phyloP scores from a whole-genome alignment of 2,888 invertebrate species.

The Nomada goodeniana region DNA sequence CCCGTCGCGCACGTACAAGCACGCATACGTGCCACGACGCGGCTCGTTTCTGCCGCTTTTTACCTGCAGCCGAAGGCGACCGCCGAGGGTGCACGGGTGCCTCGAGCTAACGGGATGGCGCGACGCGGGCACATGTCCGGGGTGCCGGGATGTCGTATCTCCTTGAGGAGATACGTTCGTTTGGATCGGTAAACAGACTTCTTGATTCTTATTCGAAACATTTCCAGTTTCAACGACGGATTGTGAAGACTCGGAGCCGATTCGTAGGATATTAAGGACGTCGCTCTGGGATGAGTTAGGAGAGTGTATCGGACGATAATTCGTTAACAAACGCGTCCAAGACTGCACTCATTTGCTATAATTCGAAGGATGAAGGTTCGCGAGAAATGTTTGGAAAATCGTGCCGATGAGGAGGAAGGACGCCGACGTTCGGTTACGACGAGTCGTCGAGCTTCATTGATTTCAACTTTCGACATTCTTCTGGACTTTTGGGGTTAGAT shows the following conservation, averaged over 20 bases:
- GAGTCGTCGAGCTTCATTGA: neutral
- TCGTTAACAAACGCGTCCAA: no score
- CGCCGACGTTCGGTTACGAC: neutral
- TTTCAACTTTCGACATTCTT: neutral
- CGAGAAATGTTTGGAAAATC: neutral
- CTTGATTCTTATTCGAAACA: no score
- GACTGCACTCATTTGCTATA: no score
- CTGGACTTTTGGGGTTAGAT: neutral
- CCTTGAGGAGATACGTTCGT: no score
- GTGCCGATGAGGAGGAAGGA: neutral
- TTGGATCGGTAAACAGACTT: no score
- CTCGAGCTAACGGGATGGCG: neutral
- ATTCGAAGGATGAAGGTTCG: no score
- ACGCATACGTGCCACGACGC: conserved; percentile 41
- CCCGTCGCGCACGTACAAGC: conserved; percentile 23
- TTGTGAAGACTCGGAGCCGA: no score
- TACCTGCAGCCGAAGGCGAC: neutral
- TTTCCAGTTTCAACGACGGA: no score
- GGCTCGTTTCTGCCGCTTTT: conserved; percentile 41
- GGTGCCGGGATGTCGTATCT: no score
- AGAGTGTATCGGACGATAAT: no score
- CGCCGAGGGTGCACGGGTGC: neutral
- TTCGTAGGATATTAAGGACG: no score
- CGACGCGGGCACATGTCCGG: conserved; percentile 28
- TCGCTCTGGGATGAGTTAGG: no score